Evolutionary conservation across 1,140 invertebrate genomes (phyloP).

Genomic region (Aricia agestis): DNA sequence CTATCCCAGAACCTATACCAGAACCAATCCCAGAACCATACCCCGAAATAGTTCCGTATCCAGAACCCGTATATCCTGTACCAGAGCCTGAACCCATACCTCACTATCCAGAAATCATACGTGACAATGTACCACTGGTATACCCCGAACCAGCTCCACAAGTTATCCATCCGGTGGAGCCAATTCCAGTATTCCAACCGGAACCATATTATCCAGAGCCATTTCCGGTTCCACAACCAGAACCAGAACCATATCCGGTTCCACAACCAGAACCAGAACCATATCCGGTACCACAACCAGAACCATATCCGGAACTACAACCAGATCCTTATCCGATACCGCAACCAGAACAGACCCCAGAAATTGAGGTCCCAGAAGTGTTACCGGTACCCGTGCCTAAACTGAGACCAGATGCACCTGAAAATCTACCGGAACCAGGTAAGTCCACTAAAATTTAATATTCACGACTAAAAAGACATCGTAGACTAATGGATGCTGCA

Average conservation of each 20-base stretch:
- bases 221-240: too few relatives aligned
- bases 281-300: not conserved
- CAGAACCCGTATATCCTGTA: not conserved
- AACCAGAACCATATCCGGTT: too few relatives aligned
- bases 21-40: conserved; percentile 18
- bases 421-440: conserved; percentile 23
- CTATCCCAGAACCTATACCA: not conserved
- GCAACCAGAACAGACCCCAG: conserved; percentile 6
- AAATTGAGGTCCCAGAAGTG: conserved; percentile 8
- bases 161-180: conserved; percentile 12
- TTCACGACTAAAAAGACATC: not conserved
- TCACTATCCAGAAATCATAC: not conserved
- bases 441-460: conserved; percentile 21
- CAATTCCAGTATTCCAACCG: conserved; percentile 13
- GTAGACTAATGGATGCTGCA: not conserved
- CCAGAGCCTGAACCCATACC: not conserved
- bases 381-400: not conserved
- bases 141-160: conserved; percentile 9
- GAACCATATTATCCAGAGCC: conserved; percentile 15
- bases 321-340: not conserved
- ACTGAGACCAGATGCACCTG: not conserved
- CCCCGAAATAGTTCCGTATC: not conserved
- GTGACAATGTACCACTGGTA: not conserved
- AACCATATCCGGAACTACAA: conserved; percentile 7
- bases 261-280: too few relatives aligned